These are phyloP conservation scores for Anastatus disparis DNA, from an alignment of 1,140 invertebrate genomes.

Conservation along the genomic window DNA sequence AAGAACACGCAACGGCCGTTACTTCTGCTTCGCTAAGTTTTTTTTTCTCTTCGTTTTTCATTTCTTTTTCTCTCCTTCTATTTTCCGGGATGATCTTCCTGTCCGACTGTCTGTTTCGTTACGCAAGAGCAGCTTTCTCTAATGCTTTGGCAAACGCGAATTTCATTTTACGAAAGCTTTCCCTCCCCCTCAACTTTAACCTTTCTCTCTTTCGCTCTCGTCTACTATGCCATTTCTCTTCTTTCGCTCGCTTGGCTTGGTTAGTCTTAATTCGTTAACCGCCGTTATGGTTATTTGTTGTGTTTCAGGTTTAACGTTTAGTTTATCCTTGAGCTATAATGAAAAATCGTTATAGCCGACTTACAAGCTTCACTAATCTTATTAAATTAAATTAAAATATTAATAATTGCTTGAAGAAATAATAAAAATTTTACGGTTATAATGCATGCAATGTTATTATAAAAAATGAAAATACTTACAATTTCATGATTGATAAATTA, in stretches of 20 bases:
- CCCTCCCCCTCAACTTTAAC: not conserved
- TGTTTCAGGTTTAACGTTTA: too few relatives aligned
- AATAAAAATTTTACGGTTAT: too few relatives aligned
- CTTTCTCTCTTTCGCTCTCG: not conserved
- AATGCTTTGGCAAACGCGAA: conserved; percentile 52
- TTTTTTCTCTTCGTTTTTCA: conserved; percentile 54
- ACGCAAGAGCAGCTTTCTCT: conserved; percentile 45
- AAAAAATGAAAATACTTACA: too few relatives aligned
- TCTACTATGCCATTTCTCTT: not conserved
- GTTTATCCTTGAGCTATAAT: too few relatives aligned
- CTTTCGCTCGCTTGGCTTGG: not conserved
- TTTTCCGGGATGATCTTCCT: conserved; percentile 53
- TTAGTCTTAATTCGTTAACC: not conserved
- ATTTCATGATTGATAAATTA: too few relatives aligned
- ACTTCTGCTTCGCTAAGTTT: conserved; percentile 64
- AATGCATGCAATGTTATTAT: too few relatives aligned
- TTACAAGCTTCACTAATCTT: too few relatives aligned
- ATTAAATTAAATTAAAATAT: too few relatives aligned
- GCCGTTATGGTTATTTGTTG: not conserved
- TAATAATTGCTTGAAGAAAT: too few relatives aligned
- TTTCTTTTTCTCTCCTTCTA: conserved; percentile 15
- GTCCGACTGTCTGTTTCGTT: conserved; percentile 48
- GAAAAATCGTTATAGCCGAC: too few relatives aligned
- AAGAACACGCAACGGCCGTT: conserved; percentile 64
- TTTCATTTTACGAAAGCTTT: conserved; percentile 50